phyloP scores from a whole-genome alignment of 2,888 invertebrate species.

The Agriotes lineatus region DNA sequence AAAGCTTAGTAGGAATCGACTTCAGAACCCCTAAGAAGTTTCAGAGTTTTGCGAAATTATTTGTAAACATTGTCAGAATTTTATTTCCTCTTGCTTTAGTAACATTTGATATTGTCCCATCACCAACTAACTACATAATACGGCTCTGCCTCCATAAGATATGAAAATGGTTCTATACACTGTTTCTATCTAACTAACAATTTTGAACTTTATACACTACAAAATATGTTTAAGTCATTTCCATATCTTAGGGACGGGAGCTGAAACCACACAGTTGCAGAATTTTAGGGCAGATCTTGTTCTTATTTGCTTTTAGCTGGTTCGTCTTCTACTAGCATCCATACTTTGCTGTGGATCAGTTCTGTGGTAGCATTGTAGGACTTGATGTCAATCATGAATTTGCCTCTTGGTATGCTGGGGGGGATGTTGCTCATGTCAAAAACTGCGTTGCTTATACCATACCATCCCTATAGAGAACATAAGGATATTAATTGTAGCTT shows the following conservation, averaged over 20 bases:
- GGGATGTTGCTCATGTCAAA: slow-evolving; percentile 28
- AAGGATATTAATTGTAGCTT: neutral
- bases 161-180: no score
- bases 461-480: slow-evolving; percentile 30
- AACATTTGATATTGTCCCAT: neutral
- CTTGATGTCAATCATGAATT: slow-evolving; percentile 33
- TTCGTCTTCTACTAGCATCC: slow-evolving; percentile 22
- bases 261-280: neutral
- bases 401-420: slow-evolving; percentile 32
- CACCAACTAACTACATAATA: neutral
- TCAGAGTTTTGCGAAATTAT: no score
- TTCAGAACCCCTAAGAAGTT: no score
- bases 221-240: neutral
- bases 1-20: no score
- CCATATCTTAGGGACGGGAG: neutral
- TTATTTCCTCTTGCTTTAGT: slow-evolving; percentile 7
- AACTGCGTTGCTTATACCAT: slow-evolving; percentile 21
- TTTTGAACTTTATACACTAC: no score
- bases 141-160: neutral
- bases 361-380: slow-evolving; percentile 18
- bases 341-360: slow-evolving; percentile 27
- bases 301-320: neutral
- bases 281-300: neutral
- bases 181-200: no score
- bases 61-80: no score